A percentile compares a stretch with the other conserved stretches of the same genome.
Conservation (phyloP, 2,113 vertebrate species). For the Mus pahari region DNA sequence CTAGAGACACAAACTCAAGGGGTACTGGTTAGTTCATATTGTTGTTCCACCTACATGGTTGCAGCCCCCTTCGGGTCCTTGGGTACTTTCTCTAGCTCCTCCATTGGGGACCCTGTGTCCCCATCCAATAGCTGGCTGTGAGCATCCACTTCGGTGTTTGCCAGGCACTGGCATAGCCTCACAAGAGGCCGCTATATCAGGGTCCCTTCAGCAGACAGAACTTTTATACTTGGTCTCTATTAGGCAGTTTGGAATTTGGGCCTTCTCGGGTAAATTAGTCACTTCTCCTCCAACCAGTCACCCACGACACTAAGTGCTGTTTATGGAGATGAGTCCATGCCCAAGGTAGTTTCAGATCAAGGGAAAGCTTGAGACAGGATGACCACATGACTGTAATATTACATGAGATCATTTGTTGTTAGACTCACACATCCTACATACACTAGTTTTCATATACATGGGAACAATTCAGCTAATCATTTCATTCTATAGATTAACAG, state of each 20-base stretch:
- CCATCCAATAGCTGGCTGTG: too few relatives aligned
- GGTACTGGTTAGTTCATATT: too few relatives aligned
- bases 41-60: too few relatives aligned
- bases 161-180: too few relatives aligned
- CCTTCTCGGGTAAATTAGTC: not conserved
- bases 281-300: not conserved
- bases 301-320: not conserved
- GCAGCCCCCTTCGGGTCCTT: too few relatives aligned
- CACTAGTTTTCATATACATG: not conserved
- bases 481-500: slow-evolving; percentile 7
- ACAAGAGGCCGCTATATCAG: too few relatives aligned
- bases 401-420: not conserved
- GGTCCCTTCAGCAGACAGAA: too few relatives aligned
- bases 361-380: not conserved
- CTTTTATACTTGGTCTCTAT: not conserved
- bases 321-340: not conserved
- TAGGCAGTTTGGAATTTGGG: not conserved
- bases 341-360: not conserved
- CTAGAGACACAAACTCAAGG: too few relatives aligned
- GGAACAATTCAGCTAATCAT: not conserved
- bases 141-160: too few relatives aligned
- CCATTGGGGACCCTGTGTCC: too few relatives aligned
- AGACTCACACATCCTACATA: not conserved
- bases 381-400: not conserved
- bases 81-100: too few relatives aligned